These are phyloP conservation scores for Acrocephalus scirpaceus DNA, from an alignment of 2,797 vertebrate genomes.

Conservation along the genomic window DNA sequence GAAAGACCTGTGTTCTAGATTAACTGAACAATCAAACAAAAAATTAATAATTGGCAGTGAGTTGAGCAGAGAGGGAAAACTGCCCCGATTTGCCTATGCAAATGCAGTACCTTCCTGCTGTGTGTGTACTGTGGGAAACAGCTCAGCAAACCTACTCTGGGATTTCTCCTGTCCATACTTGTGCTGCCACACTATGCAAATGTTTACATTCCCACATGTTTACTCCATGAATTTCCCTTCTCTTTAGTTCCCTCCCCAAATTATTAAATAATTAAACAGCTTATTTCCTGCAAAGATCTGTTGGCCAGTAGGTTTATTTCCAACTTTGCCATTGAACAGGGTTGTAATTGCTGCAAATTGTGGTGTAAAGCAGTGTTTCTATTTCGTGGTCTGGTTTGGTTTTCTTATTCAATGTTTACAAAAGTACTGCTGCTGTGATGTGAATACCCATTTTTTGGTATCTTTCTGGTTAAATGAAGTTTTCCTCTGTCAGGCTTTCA, in stretches of 20 bases:
- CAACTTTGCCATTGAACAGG: not conserved
- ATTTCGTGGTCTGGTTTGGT: not conserved
- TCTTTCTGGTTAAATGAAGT: not conserved
- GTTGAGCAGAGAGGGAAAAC: not conserved
- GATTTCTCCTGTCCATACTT: not conserved
- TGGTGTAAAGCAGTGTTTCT: not conserved
- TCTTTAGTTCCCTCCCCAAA: not conserved
- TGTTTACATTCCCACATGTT: not conserved
- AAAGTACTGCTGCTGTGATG: not conserved
- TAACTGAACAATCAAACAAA: not conserved
- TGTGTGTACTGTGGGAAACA: not conserved
- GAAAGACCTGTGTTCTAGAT: not conserved
- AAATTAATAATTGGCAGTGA: not conserved
- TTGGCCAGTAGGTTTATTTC: not conserved
- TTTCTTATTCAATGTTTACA: not conserved
- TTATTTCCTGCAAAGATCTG: not conserved
- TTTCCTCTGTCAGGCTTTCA: conserved; percentile 1
- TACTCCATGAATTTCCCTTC: not conserved
- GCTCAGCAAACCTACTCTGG: not conserved
- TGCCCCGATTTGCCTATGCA: not conserved
- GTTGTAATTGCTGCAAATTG: not conserved
- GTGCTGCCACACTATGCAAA: not conserved
- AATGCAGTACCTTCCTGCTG: not conserved
- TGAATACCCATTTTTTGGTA: not conserved
- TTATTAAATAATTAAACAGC: not conserved